phyloP scores from a whole-genome alignment of 2,113 vertebrate species.

The Alouatta palliata region DNA sequence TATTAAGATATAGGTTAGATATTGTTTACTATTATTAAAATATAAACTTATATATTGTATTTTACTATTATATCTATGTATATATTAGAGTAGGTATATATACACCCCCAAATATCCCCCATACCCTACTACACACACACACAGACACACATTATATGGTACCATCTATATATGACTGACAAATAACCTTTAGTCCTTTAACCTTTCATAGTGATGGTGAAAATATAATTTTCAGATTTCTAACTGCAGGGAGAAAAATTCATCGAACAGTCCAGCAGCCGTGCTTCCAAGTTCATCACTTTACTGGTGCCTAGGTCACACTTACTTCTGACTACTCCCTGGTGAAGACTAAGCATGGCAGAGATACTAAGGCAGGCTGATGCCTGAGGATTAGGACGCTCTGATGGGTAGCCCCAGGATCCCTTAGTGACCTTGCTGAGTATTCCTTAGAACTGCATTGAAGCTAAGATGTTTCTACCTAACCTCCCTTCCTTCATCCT shows the following conservation, averaged over 20 bases:
- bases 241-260: neutral
- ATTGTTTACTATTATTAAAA: neutral
- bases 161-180: neutral
- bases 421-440: neutral
- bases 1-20: neutral
- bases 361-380: neutral
- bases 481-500: neutral
- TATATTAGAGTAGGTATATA: neutral
- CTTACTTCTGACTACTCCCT: neutral
- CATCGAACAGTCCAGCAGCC: neutral
- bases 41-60: neutral
- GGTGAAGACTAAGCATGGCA: neutral
- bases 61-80: neutral
- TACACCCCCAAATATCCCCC: neutral
- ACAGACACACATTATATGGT: neutral
- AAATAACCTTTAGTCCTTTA: neutral
- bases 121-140: too few relatives aligned
- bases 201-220: neutral
- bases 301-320: neutral
- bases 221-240: neutral
- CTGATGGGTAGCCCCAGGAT: neutral
- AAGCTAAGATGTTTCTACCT: neutral
- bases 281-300: neutral
- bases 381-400: neutral
- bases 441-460: neutral